These are phyloP conservation scores for Standfussiana lucernea DNA, from an alignment of 2,888 invertebrate species.

Conservation along the genomic window DNA sequence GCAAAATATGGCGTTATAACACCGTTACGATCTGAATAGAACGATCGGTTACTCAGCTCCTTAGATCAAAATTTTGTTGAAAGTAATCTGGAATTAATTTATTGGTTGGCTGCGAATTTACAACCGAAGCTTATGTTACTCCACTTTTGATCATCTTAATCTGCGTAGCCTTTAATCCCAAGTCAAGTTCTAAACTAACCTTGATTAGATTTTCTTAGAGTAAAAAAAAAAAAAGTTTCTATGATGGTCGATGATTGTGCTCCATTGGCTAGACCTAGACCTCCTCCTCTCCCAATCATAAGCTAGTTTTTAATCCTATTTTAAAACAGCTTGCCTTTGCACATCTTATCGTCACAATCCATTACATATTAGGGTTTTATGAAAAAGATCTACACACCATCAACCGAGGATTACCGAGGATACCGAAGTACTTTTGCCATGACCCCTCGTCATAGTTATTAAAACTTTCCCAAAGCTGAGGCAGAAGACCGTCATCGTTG, in stretches of 20 bases:
- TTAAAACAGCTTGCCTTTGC: background rate
- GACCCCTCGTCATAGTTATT: conserved; percentile 18
- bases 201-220: background rate
- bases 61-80: background rate
- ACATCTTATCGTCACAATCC: background rate
- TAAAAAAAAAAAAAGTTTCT: background rate
- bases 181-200: background rate
- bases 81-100: background rate
- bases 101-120: background rate
- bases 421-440: background rate
- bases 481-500: conserved; percentile 22
- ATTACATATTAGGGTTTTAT: background rate
- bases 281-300: background rate
- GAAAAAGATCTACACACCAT: background rate
- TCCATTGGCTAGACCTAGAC: background rate
- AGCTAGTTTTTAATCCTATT: background rate
- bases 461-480: conserved; percentile 36
- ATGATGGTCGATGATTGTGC: background rate
- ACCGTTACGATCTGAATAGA: conserved; percentile 12
- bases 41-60: conserved; percentile 3
- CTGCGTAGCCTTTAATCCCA: background rate
- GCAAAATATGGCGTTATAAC: conserved; percentile 48
- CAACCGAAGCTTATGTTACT: background rate
- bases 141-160: background rate
- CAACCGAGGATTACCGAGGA: conserved; percentile 5